Percentiles rank a stretch among this genome's conserved stretches.
These are phyloP conservation scores for Lutraria lutraria DNA, from an alignment of 2,888 invertebrate genomes.

Conservation along the genomic window DNA sequence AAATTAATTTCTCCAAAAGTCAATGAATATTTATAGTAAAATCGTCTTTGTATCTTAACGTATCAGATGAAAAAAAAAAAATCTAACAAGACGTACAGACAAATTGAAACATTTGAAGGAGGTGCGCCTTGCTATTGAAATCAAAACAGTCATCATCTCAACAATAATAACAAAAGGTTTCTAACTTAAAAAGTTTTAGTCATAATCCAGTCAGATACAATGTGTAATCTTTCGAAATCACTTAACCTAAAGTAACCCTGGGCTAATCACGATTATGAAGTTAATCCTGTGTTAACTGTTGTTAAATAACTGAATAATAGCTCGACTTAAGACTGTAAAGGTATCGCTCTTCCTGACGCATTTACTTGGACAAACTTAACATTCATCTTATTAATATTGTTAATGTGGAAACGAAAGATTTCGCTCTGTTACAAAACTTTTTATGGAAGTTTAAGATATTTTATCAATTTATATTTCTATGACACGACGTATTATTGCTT, in stretches of 20 bases:
- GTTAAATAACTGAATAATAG: background rate
- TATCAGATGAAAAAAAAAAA: conserved; percentile 31
- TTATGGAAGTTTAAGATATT: background rate
- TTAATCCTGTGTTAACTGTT: conserved; percentile 28
- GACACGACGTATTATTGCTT: background rate
- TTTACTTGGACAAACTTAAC: background rate
- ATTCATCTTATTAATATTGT: background rate
- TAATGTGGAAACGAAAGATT: background rate
- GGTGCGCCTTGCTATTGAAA: conserved; percentile 4
- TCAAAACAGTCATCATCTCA: conserved; percentile 19
- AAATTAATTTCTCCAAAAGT: conserved; percentile 9
- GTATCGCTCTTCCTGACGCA: background rate
- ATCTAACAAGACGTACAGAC: background rate
- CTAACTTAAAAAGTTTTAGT: conserved; percentile 9
- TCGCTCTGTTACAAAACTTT: background rate
- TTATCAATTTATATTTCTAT: background rate
- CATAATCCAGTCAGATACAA: conserved; percentile 32
- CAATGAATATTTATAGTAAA: conserved; percentile 35
- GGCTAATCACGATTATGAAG: conserved; percentile 46
- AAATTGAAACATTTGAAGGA: background rate
- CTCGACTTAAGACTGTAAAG: background rate
- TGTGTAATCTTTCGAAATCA: conserved; percentile 41
- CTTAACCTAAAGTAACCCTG: conserved; percentile 28
- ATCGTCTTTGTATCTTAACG: background rate
- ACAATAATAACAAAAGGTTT: conserved; percentile 23